Evolutionary conservation across 2,113 vertebrate genomes (phyloP).

Genomic region (Syrmaticus mikado): DNA sequence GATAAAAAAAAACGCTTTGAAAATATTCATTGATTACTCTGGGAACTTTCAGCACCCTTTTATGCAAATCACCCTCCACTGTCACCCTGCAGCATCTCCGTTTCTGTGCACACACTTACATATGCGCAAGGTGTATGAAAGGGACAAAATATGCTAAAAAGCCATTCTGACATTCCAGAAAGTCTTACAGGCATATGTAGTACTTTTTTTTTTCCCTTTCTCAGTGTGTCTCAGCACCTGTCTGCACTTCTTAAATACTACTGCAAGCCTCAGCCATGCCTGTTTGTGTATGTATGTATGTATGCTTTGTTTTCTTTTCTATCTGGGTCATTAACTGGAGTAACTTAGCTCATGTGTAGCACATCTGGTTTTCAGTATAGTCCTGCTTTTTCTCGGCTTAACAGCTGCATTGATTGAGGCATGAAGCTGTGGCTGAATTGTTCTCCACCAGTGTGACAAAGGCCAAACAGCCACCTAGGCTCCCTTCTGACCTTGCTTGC

Average conservation of each 20-base stretch:
- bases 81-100: too few relatives aligned
- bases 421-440: slow-evolving; percentile 1
- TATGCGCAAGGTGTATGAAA: too few relatives aligned
- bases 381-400: slow-evolving; percentile 59
- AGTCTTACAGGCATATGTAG: too few relatives aligned
- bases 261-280: background rate
- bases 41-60: too few relatives aligned
- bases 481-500: background rate
- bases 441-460: background rate
- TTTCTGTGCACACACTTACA: too few relatives aligned
- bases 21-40: background rate
- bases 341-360: slow-evolving; percentile 55
- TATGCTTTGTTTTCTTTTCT: slow-evolving; percentile 40
- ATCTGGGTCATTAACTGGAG: slow-evolving; percentile 28
- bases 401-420: slow-evolving; percentile 43
- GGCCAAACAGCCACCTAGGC: background rate
- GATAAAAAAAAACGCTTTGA: background rate
- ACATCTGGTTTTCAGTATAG: slow-evolving; percentile 56
- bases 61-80: too few relatives aligned
- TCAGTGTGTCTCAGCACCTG: background rate
- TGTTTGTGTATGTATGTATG: background rate
- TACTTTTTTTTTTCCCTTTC: background rate
- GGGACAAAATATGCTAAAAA: too few relatives aligned
- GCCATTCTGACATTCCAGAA: too few relatives aligned
- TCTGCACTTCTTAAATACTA: background rate